phyloP scores from a whole-genome alignment of 2,888 invertebrate genomes.

The Rhamnusium bicolor region DNA sequence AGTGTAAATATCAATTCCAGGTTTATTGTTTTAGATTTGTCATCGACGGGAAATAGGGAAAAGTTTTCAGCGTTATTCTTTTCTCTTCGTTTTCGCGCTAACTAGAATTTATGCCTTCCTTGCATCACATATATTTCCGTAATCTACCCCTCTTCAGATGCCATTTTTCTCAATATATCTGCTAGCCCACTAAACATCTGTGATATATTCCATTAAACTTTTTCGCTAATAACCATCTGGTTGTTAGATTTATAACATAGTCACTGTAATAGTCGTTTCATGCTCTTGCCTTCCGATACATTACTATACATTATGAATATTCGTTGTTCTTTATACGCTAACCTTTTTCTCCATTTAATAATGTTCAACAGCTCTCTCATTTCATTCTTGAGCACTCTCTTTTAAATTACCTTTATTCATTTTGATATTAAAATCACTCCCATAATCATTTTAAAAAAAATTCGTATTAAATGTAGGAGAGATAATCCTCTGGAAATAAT shows the following conservation, averaged over 20 bases:
- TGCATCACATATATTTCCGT: constrained; percentile 70
- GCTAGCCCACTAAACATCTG: constrained; percentile 67
- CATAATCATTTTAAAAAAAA: background rate
- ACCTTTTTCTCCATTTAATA: background rate
- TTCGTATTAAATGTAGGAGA: background rate
- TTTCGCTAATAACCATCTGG: constrained; percentile 67
- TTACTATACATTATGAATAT: constrained; percentile 2
- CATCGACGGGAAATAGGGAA: constrained; percentile 55
- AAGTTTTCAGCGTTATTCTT: constrained; percentile 57
- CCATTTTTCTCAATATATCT: constrained; percentile 71
- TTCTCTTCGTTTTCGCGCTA: constrained; percentile 58
- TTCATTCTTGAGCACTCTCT: background rate
- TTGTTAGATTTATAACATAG: constrained; percentile 35
- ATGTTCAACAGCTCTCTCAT: constrained; percentile 1
- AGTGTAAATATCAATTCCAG: constrained; percentile 60
- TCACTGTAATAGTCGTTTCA: constrained; percentile 10
- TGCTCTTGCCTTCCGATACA: background rate
- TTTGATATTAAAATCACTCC: background rate
- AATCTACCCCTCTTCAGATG: constrained; percentile 69
- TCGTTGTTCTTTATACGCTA: constrained; percentile 4
- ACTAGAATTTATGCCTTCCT: constrained; percentile 69
- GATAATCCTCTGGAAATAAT: background rate
- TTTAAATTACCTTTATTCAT: background rate
- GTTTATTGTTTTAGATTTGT: constrained; percentile 66
- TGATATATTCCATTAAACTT: constrained; percentile 69